These are phyloP conservation scores for Apodemia zela DNA, from an alignment of 2,888 invertebrate species.

Conservation along the genomic window DNA sequence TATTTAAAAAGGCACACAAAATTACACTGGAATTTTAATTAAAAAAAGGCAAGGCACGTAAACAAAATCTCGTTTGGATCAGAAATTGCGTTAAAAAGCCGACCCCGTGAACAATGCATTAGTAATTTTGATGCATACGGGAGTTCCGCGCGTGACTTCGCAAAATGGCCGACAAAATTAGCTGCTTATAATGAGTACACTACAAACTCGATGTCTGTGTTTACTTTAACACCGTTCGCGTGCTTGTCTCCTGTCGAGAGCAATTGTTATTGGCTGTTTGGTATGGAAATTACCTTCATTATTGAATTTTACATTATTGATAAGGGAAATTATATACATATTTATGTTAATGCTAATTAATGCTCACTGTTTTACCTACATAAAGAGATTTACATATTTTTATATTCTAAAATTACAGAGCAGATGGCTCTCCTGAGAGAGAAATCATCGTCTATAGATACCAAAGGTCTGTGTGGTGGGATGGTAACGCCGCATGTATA, in stretches of 20 bases:
- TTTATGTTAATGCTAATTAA: no score
- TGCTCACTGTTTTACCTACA: no score
- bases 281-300: background rate
- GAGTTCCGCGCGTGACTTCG: slow-evolving; percentile 36
- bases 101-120: slow-evolving; percentile 13
- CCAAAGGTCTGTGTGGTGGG: no score
- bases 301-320: no score
- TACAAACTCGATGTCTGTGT: slow-evolving; percentile 20
- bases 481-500: no score
- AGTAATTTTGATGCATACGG: slow-evolving; percentile 6
- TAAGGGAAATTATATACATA: no score
- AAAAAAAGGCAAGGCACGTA: slow-evolving; percentile 14
- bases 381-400: no score
- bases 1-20: background rate
- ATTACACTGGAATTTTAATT: background rate
- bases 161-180: slow-evolving; percentile 39
- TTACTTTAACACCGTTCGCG: slow-evolving; percentile 17
- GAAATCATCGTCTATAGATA: no score
- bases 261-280: background rate
- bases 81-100: slow-evolving; percentile 24
- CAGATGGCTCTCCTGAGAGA: no score
- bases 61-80: slow-evolving; percentile 19
- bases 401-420: no score
- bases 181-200: slow-evolving; percentile 35
- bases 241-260: slow-evolving; percentile 8